phyloP scores from a whole-genome alignment of 2,113 vertebrate genomes.

The Brachypodius melanocephalos region DNA sequence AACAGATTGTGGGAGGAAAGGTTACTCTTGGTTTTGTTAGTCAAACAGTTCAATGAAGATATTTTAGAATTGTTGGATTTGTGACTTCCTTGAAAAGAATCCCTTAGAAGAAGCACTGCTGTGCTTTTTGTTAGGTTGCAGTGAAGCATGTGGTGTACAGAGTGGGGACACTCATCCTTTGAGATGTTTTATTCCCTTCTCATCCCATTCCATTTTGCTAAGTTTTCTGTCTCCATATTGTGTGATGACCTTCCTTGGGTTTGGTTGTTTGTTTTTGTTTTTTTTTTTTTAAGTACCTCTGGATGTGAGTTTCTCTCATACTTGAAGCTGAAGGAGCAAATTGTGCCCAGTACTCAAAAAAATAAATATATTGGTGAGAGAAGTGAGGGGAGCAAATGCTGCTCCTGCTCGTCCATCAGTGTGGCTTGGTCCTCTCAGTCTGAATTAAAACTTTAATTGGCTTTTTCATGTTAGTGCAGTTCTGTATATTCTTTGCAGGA shows the following conservation, averaged over 20 bases:
- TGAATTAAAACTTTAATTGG: neutral
- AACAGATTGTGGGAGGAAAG: neutral
- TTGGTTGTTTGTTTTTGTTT: neutral
- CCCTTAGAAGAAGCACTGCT: neutral
- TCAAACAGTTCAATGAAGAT: neutral
- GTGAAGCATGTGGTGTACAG: neutral
- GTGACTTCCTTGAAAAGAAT: neutral
- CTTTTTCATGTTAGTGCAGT: neutral
- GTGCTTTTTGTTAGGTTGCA: neutral
- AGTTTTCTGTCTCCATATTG: neutral
- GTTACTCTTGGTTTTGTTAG: neutral
- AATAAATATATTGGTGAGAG: neutral
- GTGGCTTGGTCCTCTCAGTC: neutral
- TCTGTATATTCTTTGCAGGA: neutral
- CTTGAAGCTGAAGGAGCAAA: neutral
- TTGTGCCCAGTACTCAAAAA: neutral
- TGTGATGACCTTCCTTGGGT: neutral
- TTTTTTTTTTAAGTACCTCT: neutral
- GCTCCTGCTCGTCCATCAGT: accelerated
- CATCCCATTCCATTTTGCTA: neutral
- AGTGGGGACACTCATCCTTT: neutral
- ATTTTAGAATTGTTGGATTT: neutral
- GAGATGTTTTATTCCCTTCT: neutral
- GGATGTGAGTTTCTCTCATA: neutral
- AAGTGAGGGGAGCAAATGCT: neutral